Percentiles rank a stretch among this genome's conserved stretches.
Conservation (phyloP, 2,888 invertebrate species). For the Congeria kusceri region DNA sequence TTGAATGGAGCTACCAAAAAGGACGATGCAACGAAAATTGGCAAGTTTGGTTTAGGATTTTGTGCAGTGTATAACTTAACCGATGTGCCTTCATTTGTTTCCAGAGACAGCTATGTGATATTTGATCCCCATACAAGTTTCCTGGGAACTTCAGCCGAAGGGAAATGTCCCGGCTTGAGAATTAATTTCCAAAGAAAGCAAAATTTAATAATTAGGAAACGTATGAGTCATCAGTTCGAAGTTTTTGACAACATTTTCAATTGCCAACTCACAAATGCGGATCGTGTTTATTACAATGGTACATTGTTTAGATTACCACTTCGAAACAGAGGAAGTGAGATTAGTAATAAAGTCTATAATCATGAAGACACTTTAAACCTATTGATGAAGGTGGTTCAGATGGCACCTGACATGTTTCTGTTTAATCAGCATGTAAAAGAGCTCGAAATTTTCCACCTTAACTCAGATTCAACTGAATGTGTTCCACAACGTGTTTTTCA, state of each 20-base stretch:
- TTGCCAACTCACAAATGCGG: constrained; percentile 53
- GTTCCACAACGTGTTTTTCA: no score
- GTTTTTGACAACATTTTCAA: constrained; percentile 77
- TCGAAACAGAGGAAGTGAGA: constrained; percentile 76
- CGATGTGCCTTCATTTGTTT: constrained; percentile 82
- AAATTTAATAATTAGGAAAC: constrained; percentile 53
- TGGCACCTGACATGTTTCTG: constrained; percentile 77
- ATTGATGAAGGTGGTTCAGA: constrained; percentile 69
- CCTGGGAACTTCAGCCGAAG: constrained; percentile 67
- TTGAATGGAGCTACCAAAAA: constrained; percentile 82
- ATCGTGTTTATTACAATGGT: constrained; percentile 58
- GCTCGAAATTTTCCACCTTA: constrained; percentile 74
- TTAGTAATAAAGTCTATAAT: constrained; percentile 72
- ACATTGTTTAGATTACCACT: constrained; percentile 83
- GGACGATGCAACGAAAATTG: constrained; percentile 77
- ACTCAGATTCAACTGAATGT: constrained; percentile 18
- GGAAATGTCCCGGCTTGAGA: constrained; percentile 67
- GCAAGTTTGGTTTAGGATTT: constrained; percentile 83
- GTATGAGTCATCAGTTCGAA: constrained; percentile 70
- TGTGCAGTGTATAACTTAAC: constrained; percentile 83
- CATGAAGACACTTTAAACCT: constrained; percentile 70
- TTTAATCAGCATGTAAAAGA: constrained; percentile 80
- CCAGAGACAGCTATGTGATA: constrained; percentile 78
- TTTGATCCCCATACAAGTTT: constrained; percentile 82
- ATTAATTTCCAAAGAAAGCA: constrained; percentile 58